Base-by-base conservation (phyloP, 2,888 invertebrate species). In the Hedychridium roseum region DNA sequence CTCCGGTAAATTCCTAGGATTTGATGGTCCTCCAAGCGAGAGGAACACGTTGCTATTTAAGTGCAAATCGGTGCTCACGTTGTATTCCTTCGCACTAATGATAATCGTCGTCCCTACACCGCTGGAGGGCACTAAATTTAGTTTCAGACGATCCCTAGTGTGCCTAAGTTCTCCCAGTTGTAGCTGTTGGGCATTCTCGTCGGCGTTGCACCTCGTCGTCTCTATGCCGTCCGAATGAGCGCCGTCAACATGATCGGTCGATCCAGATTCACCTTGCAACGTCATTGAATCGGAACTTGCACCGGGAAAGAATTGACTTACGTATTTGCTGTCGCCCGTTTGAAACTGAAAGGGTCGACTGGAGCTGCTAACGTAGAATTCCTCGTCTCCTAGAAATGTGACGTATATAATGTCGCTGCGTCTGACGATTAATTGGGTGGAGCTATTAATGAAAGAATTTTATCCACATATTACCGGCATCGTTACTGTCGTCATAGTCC, bases 301-400 rank as follows among this genome's bases (percentile, higher is more conserved):
- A n/a, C 88, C 88, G 26, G 89, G 88, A 81, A 88, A 89, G 81
- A 89, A 89, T 79, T 88, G 88, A 70, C 87, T 88, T 50, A 83
- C 83, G 56, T 83, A 81, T 57, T 83, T 83, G 43, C 76, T 77
- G 44, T 80, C 76, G 46, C 80, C 73, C 11, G 68, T 64, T 64
- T 74, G 72, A 53, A 76, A 78, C 74, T 88, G 87, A 78, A 89
- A 89, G n/a, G 89, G 89, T 43, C 86, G 84, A 53, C 86, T 84
- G 21, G 89, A 88, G 50, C 88, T 87, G 60, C 88, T 88, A 62
- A 89, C 87, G 79, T 85, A 89, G 78, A 90, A 89, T 66, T 89
- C 89, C 58, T 88, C 88, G 66, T 86, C 83, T 48, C 71, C 77
- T 70, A n/a, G n/a, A n/a, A n/a, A n/a, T n/a, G n/a, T n/a, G n/a